Base-by-base conservation (phyloP, 1,140 invertebrate genomes). In the Euborellia annulipes region DNA sequence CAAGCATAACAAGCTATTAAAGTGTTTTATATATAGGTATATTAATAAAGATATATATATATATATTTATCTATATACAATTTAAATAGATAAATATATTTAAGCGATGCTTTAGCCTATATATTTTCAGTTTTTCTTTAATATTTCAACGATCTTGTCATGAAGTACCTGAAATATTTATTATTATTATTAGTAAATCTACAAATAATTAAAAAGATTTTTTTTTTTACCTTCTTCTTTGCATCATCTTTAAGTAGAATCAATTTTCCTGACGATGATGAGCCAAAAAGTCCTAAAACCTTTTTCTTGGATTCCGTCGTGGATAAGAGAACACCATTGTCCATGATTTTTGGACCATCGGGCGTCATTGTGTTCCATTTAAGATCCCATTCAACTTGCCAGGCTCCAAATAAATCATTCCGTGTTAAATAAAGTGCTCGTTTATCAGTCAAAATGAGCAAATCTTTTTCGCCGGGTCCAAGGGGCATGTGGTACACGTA, bases 391-490 rank as follows among this genome's bases (percentile, higher is more conserved):
- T 75, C 69, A 38, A 74, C 72, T 64, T 79, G 76, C 79, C 81
- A 86, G n/a, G 80, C 76, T 14, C 85, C 85, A 56, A 89, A 86
- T 18, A 90, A 69, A 51, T 86, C 85, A 56, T 79, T 85, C 53
- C 75, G 75, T 54, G 74, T 73, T n/a, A 85, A 58, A 54, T 82
- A 85, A 1, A 83, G 65, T 30, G 92, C 66, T 53, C 86, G 75
- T 67, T 90, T 82, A 66, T 95, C 85, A 0, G 92, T 94, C 17
- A 95, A 73, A 42, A 97, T 61, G 13, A 96, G 63, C 21, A 86
- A 78, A 56, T 85, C 77, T 57, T 83, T 82, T 27, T 66, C 69
- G 49, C 73, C 69, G 18, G 66, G 59, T 30, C 77, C 68, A 27
- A 85, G 70, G 51, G 71, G 71, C 50, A 79, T 71, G 62, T 95